Conservation (phyloP, 2,797 vertebrate species). For the Falco concolor region DNA sequence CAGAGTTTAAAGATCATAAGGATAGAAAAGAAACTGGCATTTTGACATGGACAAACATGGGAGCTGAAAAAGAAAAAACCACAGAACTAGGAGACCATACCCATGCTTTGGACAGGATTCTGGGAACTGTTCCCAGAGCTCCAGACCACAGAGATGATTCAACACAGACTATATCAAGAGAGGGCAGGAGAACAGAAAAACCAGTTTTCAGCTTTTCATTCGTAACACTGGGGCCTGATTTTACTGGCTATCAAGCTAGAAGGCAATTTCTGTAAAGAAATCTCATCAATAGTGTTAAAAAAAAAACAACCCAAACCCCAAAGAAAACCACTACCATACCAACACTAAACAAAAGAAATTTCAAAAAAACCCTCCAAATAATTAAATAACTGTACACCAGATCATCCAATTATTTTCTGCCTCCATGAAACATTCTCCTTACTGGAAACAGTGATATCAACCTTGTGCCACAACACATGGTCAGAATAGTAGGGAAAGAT, state of each 20-base stretch:
- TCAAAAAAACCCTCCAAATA: rapidly evolving
- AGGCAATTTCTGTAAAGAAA: neutral
- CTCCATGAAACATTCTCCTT: neutral
- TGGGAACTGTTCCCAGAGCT: neutral
- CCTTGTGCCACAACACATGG: neutral
- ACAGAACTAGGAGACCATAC: neutral
- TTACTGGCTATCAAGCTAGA: neutral
- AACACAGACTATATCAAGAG: neutral
- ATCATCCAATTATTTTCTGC: neutral
- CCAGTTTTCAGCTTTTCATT: neutral
- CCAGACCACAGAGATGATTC: neutral
- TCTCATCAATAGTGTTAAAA: neutral
- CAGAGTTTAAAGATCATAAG: neutral
- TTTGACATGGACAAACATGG: neutral
- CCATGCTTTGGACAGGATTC: neutral
- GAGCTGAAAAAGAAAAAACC: neutral
- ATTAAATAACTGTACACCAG: neutral
- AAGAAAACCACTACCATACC: neutral
- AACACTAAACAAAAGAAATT: neutral
- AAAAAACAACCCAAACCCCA: neutral
- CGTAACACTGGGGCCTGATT: neutral
- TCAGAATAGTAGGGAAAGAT: neutral
- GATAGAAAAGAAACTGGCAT: neutral
- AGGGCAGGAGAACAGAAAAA: neutral
- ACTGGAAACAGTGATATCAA: neutral